Base-by-base conservation (phyloP, 2,888 invertebrate species). In the Hirudinaria manillensis region DNA sequence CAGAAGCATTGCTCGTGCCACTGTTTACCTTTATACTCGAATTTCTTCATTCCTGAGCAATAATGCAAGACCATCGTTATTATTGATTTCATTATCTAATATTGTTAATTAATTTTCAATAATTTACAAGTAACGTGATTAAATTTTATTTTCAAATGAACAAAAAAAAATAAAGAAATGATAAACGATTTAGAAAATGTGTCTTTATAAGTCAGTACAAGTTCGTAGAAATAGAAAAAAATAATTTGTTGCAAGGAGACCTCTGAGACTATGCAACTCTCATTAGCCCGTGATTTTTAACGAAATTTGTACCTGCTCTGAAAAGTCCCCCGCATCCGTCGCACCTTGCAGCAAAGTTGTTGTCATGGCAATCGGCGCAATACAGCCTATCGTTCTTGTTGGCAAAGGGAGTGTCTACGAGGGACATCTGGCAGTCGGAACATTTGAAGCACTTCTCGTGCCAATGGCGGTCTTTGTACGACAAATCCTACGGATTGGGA, bases 1-100 rank as follows among this genome's bases (percentile, higher is more conserved):
- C 93, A 93, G 92, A 99, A 99, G 85, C 99, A 99, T 87, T 97
- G 94, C 89, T 99, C 99, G 88, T 99, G 99, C 98, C 98, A 99
- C 87, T 99, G 98, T 84, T 98, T 90, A 77, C 98, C 98, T 89
- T 98, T 98, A 90, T 99, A 99, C 88, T 99, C 99, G 96, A 99
- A 98, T 90, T 99, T 99, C 91, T 99, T 99, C 87, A 97, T 98
- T 81, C 99, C 98, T 98, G 87, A 0, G 86, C 79, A 7, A 76
- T 24, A 68, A 68, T 10, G 32, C 1, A 2, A 45, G 45, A 7
- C 13, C 16, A 45, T 45, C 13, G 16, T 45, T 2, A 45, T 45
- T 7, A 45, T 45, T 45, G 13, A 6, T 10, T 6, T 45, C 16
- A 7, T 45, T 10, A 45, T 7, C n/a, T n/a, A n/a, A n/a, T n/a